These are phyloP conservation scores for Apotomis betuletana DNA, from an alignment of 2,888 invertebrate species.

Conservation along the genomic window DNA sequence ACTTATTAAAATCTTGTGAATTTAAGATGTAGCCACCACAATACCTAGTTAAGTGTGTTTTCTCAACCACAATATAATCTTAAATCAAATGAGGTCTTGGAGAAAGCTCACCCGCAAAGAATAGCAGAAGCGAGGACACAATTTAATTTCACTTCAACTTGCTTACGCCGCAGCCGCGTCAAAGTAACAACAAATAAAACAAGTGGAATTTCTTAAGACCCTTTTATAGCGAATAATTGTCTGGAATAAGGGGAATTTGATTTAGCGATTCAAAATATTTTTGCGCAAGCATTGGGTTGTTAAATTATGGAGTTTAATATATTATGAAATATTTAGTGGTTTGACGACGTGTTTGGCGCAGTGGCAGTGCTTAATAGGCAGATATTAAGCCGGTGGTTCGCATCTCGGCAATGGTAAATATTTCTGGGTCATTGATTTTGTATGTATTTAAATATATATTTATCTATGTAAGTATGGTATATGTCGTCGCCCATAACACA, in stretches of 20 bases:
- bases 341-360: background rate
- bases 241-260: background rate
- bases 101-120: conserved; percentile 37
- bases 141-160: conserved; percentile 39
- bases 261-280: background rate
- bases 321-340: background rate
- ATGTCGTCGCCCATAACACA: too few species aligned
- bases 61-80: conserved; percentile 36
- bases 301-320: background rate
- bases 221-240: conserved; percentile 17
- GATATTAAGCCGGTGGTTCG: too few species aligned
- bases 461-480: too few species aligned
- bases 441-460: too few species aligned
- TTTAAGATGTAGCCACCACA: background rate
- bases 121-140: conserved; percentile 28
- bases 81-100: conserved; percentile 38
- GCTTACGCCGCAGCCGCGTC: conserved; percentile 30
- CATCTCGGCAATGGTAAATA: too few species aligned
- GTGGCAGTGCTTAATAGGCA: too few species aligned
- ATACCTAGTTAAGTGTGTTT: conserved; percentile 29
- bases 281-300: background rate
- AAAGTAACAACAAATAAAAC: conserved; percentile 34
- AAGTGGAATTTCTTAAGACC: conserved; percentile 21
- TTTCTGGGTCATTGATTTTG: too few species aligned
- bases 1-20: background rate